Percentiles rank a stretch among this genome's conserved stretches.
These are phyloP conservation scores for Acrossocheilus wenchowensis DNA, from an alignment of 2,797 vertebrate genomes.

Conservation along the genomic window DNA sequence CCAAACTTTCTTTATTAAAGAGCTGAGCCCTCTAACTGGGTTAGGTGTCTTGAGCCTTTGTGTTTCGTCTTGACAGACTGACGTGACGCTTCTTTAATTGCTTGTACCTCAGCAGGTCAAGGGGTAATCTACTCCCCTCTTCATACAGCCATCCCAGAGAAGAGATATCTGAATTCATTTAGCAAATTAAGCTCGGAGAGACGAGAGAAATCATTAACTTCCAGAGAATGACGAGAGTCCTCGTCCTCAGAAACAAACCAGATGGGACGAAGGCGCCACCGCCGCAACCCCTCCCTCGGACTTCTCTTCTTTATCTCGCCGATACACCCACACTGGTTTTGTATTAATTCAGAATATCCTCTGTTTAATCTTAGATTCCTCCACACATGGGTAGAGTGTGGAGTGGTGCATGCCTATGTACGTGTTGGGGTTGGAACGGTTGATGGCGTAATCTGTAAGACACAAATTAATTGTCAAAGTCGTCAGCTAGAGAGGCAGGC, in stretches of 20 bases:
- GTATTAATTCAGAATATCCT: slow-evolving; percentile 44
- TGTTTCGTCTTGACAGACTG: slow-evolving; percentile 68
- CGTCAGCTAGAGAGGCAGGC: slow-evolving; percentile 66
- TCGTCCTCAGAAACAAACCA: slow-evolving; percentile 38
- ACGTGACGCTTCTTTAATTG: slow-evolving; percentile 73
- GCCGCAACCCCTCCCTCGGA: neutral
- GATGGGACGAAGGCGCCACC: slow-evolving; percentile 23
- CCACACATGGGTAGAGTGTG: slow-evolving; percentile 18
- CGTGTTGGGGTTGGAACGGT: slow-evolving; percentile 61
- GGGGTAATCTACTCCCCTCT: slow-evolving; percentile 58
- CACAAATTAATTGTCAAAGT: slow-evolving; percentile 79
- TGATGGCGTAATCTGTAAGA: slow-evolving; percentile 75
- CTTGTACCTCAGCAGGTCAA: slow-evolving; percentile 74
- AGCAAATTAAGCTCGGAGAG: slow-evolving; percentile 68
- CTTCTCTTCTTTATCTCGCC: neutral
- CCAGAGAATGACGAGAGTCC: slow-evolving; percentile 21
- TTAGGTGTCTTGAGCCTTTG: slow-evolving; percentile 76
- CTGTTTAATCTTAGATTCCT: slow-evolving; percentile 10
- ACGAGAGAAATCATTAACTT: slow-evolving; percentile 52
- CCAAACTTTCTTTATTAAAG: slow-evolving; percentile 74
- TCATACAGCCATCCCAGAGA: slow-evolving; percentile 61
- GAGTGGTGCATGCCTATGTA: slow-evolving; percentile 10
- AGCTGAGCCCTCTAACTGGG: slow-evolving; percentile 74
- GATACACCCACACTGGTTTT: neutral
- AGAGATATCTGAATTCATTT: slow-evolving; percentile 65